These are phyloP conservation scores for Panorpa germanica DNA, from an alignment of 2,888 invertebrate species.

Conservation along the genomic window DNA sequence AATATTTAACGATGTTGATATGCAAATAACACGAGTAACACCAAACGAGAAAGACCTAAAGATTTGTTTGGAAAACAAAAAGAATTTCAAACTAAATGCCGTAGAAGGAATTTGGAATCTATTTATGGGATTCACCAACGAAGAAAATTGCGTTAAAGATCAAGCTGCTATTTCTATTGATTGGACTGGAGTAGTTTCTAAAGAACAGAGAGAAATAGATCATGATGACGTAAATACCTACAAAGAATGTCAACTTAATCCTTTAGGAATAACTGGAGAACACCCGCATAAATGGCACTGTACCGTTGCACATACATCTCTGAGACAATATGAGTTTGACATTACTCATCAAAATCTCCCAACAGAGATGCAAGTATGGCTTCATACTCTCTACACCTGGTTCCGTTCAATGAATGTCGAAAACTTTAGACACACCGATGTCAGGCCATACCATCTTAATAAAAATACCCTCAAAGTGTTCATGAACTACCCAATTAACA, in stretches of 20 bases:
- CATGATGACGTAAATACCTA: conserved; percentile 14
- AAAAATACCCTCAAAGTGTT: no score
- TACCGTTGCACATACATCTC: conserved; percentile 16
- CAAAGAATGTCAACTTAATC: conserved; percentile 14
- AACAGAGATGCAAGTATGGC: conserved; percentile 11
- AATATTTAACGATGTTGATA: conserved; percentile 17
- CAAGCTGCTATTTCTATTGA: conserved; percentile 18
- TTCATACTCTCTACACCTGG: conserved; percentile 2
- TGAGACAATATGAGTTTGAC: conserved; percentile 20
- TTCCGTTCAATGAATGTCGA: conserved; percentile 7
- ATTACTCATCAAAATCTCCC: conserved; percentile 13
- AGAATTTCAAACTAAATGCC: conserved; percentile 17
- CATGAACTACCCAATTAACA: no score
- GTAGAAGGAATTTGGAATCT: conserved; percentile 17
- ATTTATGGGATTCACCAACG: conserved; percentile 17
- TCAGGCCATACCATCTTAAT: no score
- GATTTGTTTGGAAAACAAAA: conserved; percentile 21
- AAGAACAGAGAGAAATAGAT: conserved; percentile 21
- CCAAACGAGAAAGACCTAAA: conserved; percentile 20
- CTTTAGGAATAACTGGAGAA: no score
- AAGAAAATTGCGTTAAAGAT: conserved; percentile 19
- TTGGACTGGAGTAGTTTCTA: conserved; percentile 18
- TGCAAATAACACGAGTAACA: conserved; percentile 17
- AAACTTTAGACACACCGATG: conserved; percentile 4
- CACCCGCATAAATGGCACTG: no score